Conservation (phyloP, 2,113 vertebrate species). For the Hyperoodon ampullatus region DNA sequence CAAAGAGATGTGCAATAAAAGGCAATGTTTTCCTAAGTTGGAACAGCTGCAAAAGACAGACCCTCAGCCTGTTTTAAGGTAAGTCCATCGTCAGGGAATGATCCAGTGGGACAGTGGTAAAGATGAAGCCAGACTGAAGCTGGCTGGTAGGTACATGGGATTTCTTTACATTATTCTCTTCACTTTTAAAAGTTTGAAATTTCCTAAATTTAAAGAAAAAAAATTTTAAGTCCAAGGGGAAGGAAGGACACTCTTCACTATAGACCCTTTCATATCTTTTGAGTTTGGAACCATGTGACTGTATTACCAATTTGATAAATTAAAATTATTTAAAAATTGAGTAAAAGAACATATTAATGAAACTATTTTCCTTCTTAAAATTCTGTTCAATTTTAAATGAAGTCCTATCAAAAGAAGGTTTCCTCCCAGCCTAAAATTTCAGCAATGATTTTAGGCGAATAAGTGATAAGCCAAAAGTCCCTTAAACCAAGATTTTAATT, state of each 20-base stretch:
- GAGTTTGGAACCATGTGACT: not conserved
- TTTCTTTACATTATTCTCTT: not conserved
- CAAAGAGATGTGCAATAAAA: not conserved
- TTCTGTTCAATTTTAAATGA: not conserved
- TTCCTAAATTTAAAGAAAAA: no score
- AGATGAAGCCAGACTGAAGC: not conserved
- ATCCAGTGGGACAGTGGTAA: not conserved
- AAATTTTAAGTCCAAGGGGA: not conserved
- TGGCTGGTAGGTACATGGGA: no score
- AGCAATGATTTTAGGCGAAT: not conserved
- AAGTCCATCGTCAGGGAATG: not conserved
- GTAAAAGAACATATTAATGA: not conserved
- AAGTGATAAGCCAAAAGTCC: not conserved
- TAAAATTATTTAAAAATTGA: not conserved
- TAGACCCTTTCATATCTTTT: not conserved
- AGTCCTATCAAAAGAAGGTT: not conserved
- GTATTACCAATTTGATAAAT: not conserved
- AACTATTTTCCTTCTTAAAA: not conserved
- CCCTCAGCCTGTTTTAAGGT: not conserved
- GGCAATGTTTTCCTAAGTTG: no score
- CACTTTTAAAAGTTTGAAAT: not conserved
- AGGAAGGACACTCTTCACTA: not conserved
- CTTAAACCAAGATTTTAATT: not conserved
- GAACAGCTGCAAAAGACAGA: not conserved
- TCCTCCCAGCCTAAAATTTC: not conserved